phyloP scores from a whole-genome alignment of 2,113 vertebrate species.

The Pavo muticus region DNA sequence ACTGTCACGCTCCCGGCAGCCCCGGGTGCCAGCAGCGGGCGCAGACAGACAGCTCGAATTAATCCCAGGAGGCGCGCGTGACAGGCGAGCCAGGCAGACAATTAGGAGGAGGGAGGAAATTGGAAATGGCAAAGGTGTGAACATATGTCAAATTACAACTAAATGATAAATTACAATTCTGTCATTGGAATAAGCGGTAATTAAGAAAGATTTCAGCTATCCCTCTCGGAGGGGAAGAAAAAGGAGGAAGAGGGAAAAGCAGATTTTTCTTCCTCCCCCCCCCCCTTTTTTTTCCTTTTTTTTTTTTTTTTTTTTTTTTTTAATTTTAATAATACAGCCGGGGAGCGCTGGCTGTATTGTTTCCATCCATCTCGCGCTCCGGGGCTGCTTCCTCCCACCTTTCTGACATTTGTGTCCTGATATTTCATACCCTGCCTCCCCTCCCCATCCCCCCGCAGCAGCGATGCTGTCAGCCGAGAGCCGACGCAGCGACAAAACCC shows the following conservation, averaged over 20 bases:
- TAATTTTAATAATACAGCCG: slow-evolving; percentile 38
- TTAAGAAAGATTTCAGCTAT: slow-evolving; percentile 88
- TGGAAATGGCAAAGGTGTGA: slow-evolving; percentile 95
- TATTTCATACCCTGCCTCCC: slow-evolving; percentile 70
- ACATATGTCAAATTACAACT: slow-evolving; percentile 99
- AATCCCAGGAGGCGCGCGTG: slow-evolving; percentile 95
- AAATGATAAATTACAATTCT: slow-evolving; percentile 99
- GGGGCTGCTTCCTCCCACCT: slow-evolving; percentile 49
- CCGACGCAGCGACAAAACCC: slow-evolving; percentile 70
- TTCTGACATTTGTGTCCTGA: slow-evolving; percentile 67
- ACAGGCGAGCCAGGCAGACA: slow-evolving; percentile 97
- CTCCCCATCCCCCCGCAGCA: slow-evolving; percentile 57
- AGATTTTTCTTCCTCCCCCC: neutral
- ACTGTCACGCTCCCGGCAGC: slow-evolving; percentile 90
- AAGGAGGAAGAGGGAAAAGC: slow-evolving; percentile 28
- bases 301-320: neutral
- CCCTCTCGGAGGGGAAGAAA: slow-evolving; percentile 64
- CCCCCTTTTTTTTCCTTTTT: neutral
- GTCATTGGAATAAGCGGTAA: slow-evolving; percentile 93
- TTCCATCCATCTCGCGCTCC: slow-evolving; percentile 43
- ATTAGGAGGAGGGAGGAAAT: slow-evolving; percentile 98
- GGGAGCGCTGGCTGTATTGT: slow-evolving; percentile 66
- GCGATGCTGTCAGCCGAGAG: slow-evolving; percentile 77
- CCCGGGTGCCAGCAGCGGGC: slow-evolving; percentile 89
- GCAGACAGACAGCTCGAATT: slow-evolving; percentile 99